Evolutionary conservation across 2,797 vertebrate species (phyloP), one percentile per base, ranked within the genome.

Genomic region (Hydrocynus forskahlii): DNA sequence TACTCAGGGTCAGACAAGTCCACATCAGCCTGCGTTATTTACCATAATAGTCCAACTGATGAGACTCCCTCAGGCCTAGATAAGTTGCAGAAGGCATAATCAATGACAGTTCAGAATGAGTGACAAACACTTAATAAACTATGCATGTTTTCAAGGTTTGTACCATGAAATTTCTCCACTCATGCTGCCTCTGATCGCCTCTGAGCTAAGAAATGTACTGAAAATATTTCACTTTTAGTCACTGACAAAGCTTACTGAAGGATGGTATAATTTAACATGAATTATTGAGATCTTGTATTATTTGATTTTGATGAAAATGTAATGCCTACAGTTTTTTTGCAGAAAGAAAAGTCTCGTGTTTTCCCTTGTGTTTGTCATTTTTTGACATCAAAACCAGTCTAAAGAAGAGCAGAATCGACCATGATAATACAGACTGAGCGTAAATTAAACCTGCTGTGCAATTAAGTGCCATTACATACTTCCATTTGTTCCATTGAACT

Each of bases 1-100:
- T 77, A 75, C 72, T 81, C 71, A 78, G 75, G 71, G 81, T 80
- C 81, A 71, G 45, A 83, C 59, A 59, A 70, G 68, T 78, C 64
- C 77, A 54, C 55, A 76, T 74, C 55, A 77, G 69, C 48, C 75
- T 21, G n/a, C 54, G 55, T 76, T 83, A 79, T 79, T 75, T 76
- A 70, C 64, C 64, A 25, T 69, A 50, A 69, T 50, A 23, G 43
- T 23, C 12, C 35, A 40, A 40, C 50, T 21, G 35, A 75, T 50
- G 72, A 60, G 17, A 43, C 73, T 54, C 19, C 6, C 21, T 23
- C 50, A 71, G 50, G 50, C 67, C 35, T 52, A 10, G 50, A 54
- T 60, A 62, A 17, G 35, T 64, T 81, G 21, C 52, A 25, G 63
- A 63, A 72, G 64, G 70, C 35, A 69, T 78, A 78, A 81, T 84